These are phyloP conservation scores for Daboia siamensis DNA, from an alignment of 2,113 vertebrate genomes.

Conservation along the genomic window DNA sequence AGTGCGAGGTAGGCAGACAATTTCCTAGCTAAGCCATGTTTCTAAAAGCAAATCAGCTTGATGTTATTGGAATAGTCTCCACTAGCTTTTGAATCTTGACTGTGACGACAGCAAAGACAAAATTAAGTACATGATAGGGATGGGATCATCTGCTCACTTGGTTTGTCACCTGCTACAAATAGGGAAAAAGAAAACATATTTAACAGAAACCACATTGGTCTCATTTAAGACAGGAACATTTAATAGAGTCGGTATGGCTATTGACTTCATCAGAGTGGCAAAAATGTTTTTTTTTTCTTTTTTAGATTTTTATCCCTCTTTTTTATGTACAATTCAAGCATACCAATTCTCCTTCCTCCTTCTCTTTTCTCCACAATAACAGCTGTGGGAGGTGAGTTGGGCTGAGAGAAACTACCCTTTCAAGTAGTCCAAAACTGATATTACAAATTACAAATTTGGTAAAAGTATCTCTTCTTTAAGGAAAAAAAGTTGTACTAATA, in stretches of 20 bases:
- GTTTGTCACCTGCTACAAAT: not conserved
- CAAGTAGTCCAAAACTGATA: not conserved
- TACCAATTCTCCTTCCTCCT: too few species aligned
- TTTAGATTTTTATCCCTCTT: too few species aligned
- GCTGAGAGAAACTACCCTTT: not conserved
- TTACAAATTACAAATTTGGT: not conserved
- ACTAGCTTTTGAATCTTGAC: not conserved
- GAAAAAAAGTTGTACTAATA: not conserved
- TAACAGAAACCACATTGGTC: not conserved
- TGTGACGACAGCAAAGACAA: not conserved
- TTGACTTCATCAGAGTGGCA: not conserved
- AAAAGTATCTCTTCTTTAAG: not conserved
- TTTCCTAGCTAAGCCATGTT: not conserved
- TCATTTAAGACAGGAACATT: not conserved
- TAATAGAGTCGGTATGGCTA: not conserved
- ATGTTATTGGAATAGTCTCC: not conserved
- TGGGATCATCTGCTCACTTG: not conserved
- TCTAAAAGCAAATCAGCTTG: not conserved
- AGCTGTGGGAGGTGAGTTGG: too few species aligned
- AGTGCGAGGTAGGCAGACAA: slow-evolving; percentile 86
- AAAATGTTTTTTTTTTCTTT: not conserved
- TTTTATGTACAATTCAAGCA: too few species aligned
- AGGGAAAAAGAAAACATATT: not conserved
- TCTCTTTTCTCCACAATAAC: too few species aligned
- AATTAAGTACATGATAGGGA: not conserved